Base-by-base conservation (phyloP, 2,113 vertebrate species). In the Percina caprodes region DNA sequence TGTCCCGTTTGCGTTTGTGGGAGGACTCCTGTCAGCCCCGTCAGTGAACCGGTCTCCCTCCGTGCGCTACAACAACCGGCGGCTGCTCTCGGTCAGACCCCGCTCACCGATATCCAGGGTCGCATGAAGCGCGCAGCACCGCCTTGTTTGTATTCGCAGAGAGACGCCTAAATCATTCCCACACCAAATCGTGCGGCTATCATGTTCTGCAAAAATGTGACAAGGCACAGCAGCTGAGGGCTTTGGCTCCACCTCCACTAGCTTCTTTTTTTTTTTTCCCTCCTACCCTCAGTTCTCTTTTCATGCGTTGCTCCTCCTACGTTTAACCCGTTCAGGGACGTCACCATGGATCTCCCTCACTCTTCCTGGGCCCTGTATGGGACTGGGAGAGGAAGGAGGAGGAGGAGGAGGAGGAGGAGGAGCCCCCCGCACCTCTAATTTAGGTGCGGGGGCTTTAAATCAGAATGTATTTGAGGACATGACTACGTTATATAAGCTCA, bases 201-300 rank as follows among this genome's bases (percentile, higher is more conserved):
- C 93, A 77, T 89, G 91, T 92, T 92, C 90, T 92, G 92, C 84
- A 85, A 85, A 81, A 89, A 84, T 88, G 92, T 94, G 94, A 95
- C 95, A 90, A 92, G 92, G 78, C 73, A 80, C 90, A 93, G 94
- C 95, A 95, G 94, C 95, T 95, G 94, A 89, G 91, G 82, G 83
- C 60, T 75, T 10, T 79, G 76, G 88, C 92, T 90, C 93, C 94
- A 60, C 94, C 93, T 78, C 88, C 91, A 16, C 67, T 23, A 5
- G 48, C 23, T 65, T 77, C 63, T 72, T 67, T 76, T 63, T 46
- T 55, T n/a, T 16, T n/a, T 23, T 16, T n/a, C 6, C 16, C 11
- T 12, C 83, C 69, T 76, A 24, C 80, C 59, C 75, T 87, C 85
- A 3, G 42, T 62, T 65, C 84, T 80, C 84, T 80, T 89, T 86